Evolutionary conservation across 2,888 invertebrate genomes (phyloP).

Genomic region (Parnassius smintheus): DNA sequence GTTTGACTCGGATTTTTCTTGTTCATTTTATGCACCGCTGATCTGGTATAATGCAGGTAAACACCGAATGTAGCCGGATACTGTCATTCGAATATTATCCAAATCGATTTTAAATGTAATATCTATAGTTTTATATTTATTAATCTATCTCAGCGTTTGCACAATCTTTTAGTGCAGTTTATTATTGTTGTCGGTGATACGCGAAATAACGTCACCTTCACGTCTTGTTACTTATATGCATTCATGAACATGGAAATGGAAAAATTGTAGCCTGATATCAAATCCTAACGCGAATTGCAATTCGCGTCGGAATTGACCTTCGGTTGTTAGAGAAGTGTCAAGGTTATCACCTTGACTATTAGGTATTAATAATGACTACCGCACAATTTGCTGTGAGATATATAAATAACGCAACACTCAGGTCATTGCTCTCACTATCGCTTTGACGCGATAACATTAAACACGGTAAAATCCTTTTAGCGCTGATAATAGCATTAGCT

Average conservation of each 20-base stretch:
- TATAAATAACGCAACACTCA: conserved; percentile 60
- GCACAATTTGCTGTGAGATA: conserved; percentile 34
- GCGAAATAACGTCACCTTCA: conserved; percentile 40
- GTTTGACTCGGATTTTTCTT: conserved; percentile 3
- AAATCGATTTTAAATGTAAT: background rate
- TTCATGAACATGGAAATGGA: conserved; percentile 46
- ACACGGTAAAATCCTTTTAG: conserved; percentile 70
- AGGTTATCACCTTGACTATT: conserved; percentile 5
- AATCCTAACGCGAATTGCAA: conserved; percentile 10
- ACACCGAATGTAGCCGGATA: background rate
- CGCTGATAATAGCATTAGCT: conserved; percentile 53
- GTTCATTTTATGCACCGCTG: conserved; percentile 13
- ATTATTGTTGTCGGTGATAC: conserved; percentile 49
- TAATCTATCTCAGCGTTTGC: conserved; percentile 13
- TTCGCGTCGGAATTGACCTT: background rate
- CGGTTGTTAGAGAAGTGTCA: conserved; percentile 3
- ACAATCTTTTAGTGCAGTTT: conserved; percentile 32
- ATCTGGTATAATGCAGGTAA: background rate
- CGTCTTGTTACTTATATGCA: conserved; percentile 51
- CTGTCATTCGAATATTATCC: background rate
- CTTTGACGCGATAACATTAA: conserved; percentile 64
- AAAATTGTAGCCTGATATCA: conserved; percentile 47
- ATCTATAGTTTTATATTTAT: conserved; percentile 8
- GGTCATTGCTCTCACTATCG: conserved; percentile 71
- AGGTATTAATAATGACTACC: conserved; percentile 6